A percentile compares a stretch with the other conserved stretches of the same genome.
phyloP scores from a whole-genome alignment of 2,113 vertebrate species.

The Puffinus mauretanicus region DNA sequence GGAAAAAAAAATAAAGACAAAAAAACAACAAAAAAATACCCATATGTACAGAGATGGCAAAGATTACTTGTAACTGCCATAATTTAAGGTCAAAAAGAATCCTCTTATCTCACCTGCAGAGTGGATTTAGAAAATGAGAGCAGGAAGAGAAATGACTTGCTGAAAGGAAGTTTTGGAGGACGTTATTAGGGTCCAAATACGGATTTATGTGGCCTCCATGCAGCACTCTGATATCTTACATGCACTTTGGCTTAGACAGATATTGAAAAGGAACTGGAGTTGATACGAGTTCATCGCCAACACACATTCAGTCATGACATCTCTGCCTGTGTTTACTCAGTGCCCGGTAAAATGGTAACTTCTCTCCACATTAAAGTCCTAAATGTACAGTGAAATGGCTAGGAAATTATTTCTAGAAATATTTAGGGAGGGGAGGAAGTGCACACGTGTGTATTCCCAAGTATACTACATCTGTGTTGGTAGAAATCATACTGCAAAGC shows the following conservation, averaged over 20 bases:
- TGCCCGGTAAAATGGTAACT: neutral
- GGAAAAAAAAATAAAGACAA: neutral
- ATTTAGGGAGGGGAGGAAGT: neutral
- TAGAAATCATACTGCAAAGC: neutral
- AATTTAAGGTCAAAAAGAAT: conserved; percentile 27
- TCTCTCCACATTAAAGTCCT: neutral
- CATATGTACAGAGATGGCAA: neutral
- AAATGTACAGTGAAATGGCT: neutral
- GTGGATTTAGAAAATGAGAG: conserved; percentile 24
- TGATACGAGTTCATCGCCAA: rapidly evolving
- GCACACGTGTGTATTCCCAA: rapidly evolving
- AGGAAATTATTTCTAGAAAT: neutral
- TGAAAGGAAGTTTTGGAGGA: conserved; percentile 15
- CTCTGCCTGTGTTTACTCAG: neutral
- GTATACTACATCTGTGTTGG: rapidly evolving
- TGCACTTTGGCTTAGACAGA: neutral
- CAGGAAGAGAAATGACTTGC: neutral
- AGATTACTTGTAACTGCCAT: conserved; percentile 17
- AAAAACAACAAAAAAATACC: neutral
- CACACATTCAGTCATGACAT: neutral
- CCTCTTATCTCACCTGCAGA: conserved; percentile 31
- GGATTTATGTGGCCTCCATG: neutral
- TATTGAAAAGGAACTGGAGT: neutral
- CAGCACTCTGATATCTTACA: neutral
- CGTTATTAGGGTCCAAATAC: neutral